Conservation (phyloP, 1,140 invertebrate genomes). For the Bombus difficillimus region DNA sequence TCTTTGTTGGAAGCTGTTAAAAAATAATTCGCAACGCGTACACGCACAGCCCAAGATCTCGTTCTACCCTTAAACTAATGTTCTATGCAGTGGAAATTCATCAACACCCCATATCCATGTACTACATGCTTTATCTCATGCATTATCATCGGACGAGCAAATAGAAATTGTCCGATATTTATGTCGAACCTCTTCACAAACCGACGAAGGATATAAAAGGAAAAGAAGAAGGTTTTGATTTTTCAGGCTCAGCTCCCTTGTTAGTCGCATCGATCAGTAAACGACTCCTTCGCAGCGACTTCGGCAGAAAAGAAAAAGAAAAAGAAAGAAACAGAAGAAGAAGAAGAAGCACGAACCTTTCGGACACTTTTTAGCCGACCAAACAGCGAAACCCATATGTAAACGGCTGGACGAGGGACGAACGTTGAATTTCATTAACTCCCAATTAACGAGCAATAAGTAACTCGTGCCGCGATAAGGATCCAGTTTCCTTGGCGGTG, state of each 20-base stretch:
- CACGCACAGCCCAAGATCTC: background rate
- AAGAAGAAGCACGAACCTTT: constrained; percentile 32
- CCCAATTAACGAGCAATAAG: constrained; percentile 56
- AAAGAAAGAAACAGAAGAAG: background rate
- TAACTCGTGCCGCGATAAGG: constrained; percentile 52
- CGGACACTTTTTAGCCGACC: constrained; percentile 31
- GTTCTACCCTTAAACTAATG: background rate
- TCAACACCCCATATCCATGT: constrained; percentile 24
- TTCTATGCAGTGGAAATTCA: background rate
- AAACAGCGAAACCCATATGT: constrained; percentile 51
- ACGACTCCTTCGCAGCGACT: constrained; percentile 11
- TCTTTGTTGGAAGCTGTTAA: background rate
- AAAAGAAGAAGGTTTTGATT: background rate
- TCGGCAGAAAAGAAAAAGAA: background rate
- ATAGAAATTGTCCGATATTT: constrained; percentile 35
- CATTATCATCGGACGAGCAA: constrained; percentile 16
- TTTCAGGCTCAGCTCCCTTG: constrained; percentile 13
- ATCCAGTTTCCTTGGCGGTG: constrained; percentile 50
- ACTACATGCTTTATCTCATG: constrained; percentile 27
- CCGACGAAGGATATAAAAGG: background rate
- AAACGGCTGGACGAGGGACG: constrained; percentile 39
- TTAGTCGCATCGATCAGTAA: constrained; percentile 35
- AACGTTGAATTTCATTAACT: constrained; percentile 55
- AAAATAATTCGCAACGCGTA: background rate
- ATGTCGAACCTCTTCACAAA: constrained; percentile 17